Percentiles rank a stretch among this genome's conserved stretches.
Conservation (phyloP, 2,888 invertebrate genomes). For the Aromia moschata region DNA sequence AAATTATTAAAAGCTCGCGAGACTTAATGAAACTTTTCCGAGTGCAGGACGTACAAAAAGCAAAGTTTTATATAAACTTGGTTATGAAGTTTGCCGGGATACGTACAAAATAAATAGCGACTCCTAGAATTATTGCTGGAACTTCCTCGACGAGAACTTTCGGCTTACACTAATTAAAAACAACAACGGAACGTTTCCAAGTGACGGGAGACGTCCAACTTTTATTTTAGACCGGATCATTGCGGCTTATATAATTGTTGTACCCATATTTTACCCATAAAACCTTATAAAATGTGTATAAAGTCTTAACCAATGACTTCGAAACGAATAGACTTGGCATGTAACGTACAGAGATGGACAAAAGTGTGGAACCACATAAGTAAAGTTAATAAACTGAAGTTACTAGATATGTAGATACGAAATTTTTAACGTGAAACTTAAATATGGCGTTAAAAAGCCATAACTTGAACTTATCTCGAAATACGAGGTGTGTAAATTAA, state of each 20-base stretch:
- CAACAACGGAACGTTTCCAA: slow-evolving; percentile 7
- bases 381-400: too few species aligned
- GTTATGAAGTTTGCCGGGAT: slow-evolving; percentile 13
- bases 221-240: neutral
- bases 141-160: slow-evolving; percentile 7
- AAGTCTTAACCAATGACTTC: too few species aligned
- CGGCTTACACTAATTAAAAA: slow-evolving; percentile 13
- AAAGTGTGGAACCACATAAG: too few species aligned
- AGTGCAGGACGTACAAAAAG: slow-evolving; percentile 28
- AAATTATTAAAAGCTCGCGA: slow-evolving; percentile 24
- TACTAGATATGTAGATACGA: too few species aligned
- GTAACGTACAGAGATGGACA: too few species aligned
- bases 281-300: too few species aligned
- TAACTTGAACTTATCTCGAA: too few species aligned
- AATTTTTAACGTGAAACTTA: too few species aligned
- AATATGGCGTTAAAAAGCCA: too few species aligned
- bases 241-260: neutral
- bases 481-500: too few species aligned
- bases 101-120: slow-evolving; percentile 19
- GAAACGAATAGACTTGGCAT: too few species aligned
- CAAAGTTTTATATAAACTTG: slow-evolving; percentile 34
- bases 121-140: slow-evolving; percentile 13
- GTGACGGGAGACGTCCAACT: neutral
- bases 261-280: too few species aligned
- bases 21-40: slow-evolving; percentile 17